phyloP scores from a whole-genome alignment of 2,113 vertebrate species.

The Amphiprion ocellaris region DNA sequence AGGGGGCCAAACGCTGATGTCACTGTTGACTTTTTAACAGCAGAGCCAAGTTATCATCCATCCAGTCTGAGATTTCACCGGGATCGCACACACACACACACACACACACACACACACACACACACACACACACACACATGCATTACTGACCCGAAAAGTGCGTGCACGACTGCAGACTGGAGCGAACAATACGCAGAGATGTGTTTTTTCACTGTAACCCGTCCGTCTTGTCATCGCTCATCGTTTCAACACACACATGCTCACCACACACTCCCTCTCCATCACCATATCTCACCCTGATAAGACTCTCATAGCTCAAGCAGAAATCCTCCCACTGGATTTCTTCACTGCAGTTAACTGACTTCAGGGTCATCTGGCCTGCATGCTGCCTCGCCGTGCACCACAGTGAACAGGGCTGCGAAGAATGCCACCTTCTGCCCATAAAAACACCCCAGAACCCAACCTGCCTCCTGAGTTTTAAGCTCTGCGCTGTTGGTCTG shows the following conservation, averaged over 20 bases:
- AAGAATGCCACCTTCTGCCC: slow-evolving; percentile 20
- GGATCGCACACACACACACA: slow-evolving; percentile 31
- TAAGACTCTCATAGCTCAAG: slow-evolving; percentile 42
- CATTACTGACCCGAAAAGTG: neutral
- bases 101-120: slow-evolving; percentile 26
- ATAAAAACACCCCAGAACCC: slow-evolving; percentile 13
- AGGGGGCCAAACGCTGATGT: slow-evolving; percentile 61
- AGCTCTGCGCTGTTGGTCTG: slow-evolving; percentile 13
- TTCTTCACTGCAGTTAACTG: slow-evolving; percentile 33
- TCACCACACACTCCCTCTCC: slow-evolving; percentile 44
- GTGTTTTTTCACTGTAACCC: slow-evolving; percentile 9
- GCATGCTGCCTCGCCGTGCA: neutral
- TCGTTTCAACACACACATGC: slow-evolving; percentile 37
- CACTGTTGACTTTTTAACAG: slow-evolving; percentile 63
- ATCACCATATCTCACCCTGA: slow-evolving; percentile 51
- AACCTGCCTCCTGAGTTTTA: neutral
- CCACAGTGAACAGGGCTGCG: slow-evolving; percentile 1
- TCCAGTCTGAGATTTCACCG: slow-evolving; percentile 22
- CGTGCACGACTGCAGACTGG: neutral
- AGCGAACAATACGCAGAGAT: slow-evolving; percentile 1
- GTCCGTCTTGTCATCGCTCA: slow-evolving; percentile 37
- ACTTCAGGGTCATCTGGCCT: slow-evolving; percentile 32
- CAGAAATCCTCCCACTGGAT: slow-evolving; percentile 49
- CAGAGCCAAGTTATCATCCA: slow-evolving; percentile 39
- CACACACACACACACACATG: slow-evolving; percentile 31